Evolutionary conservation across 1,140 invertebrate genomes (phyloP).

Genomic region (Bombus difficillimus): DNA sequence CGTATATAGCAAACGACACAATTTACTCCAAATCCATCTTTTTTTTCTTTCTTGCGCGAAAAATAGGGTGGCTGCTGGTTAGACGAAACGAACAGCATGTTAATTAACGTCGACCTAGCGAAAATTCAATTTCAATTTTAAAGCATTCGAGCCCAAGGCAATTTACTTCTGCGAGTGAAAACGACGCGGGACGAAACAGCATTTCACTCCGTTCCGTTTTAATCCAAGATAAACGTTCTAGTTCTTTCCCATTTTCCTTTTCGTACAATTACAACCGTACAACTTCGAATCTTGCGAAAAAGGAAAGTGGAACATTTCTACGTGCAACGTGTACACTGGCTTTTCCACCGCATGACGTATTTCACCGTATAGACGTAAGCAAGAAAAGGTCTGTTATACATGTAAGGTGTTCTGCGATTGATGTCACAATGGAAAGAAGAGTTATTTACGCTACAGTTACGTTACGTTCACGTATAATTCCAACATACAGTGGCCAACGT

Average conservation of each 20-base stretch:
- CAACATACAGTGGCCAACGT: too few relatives aligned
- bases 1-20: neutral
- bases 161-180: constrained; percentile 24
- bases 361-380: too few relatives aligned
- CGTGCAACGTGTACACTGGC: neutral
- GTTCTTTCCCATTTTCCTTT: too few relatives aligned
- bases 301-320: neutral
- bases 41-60: neutral
- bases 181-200: constrained; percentile 1
- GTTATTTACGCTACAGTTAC: too few relatives aligned
- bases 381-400: too few relatives aligned
- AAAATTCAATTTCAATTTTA: constrained; percentile 51
- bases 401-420: too few relatives aligned
- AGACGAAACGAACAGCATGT: constrained; percentile 2
- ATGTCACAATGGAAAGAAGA: too few relatives aligned
- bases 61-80: neutral
- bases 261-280: neutral
- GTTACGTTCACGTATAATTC: too few relatives aligned
- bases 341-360: neutral
- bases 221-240: constrained; percentile 3
- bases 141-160: constrained; percentile 5
- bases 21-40: neutral
- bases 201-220: neutral
- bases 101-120: constrained; percentile 40
- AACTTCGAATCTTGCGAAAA: neutral